Evolutionary conservation across 2,888 invertebrate genomes (phyloP).

Genomic region (Orthonevra nobilis): DNA sequence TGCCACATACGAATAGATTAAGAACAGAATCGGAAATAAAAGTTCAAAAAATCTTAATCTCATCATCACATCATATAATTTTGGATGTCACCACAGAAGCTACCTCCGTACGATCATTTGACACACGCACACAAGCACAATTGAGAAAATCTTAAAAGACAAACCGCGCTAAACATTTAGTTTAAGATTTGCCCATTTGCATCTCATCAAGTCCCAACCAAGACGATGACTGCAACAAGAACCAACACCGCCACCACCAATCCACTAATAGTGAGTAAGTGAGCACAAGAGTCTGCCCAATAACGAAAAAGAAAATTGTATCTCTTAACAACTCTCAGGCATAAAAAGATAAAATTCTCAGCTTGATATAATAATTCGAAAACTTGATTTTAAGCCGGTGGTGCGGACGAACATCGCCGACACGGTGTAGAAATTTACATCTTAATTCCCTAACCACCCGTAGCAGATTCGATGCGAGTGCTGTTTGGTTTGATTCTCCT

Average conservation of each 20-base stretch:
- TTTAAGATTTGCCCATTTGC: constrained; percentile 72
- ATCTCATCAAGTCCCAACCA: constrained; percentile 71
- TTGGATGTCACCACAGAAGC: constrained; percentile 77
- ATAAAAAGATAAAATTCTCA: constrained; percentile 71
- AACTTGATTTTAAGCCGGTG: constrained; percentile 71
- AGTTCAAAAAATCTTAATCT: constrained; percentile 78
- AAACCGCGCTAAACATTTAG: constrained; percentile 70
- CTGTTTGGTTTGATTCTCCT: constrained; percentile 13
- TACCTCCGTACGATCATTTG: constrained; percentile 68
- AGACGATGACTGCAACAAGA: constrained; percentile 28
- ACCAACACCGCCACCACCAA: constrained; percentile 4
- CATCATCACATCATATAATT: constrained; percentile 80
- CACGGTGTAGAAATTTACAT: constrained; percentile 71
- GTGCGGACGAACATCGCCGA: constrained; percentile 70
- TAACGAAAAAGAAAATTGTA: constrained; percentile 69
- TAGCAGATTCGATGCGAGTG: constrained; percentile 62
- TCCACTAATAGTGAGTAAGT: constrained; percentile 69
- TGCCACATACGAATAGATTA: constrained; percentile 63
- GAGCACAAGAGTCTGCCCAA: constrained; percentile 59
- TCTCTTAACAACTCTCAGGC: constrained; percentile 69
- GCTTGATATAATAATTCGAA: constrained; percentile 70
- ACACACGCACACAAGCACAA: constrained; percentile 27
- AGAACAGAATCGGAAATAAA: constrained; percentile 74
- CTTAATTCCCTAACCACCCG: constrained; percentile 71
- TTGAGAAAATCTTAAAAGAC: constrained; percentile 63